A percentile compares a stretch with the other conserved stretches of the same genome.
Conservation (phyloP, 2,113 vertebrate genomes). For the Dipodomys merriami region DNA sequence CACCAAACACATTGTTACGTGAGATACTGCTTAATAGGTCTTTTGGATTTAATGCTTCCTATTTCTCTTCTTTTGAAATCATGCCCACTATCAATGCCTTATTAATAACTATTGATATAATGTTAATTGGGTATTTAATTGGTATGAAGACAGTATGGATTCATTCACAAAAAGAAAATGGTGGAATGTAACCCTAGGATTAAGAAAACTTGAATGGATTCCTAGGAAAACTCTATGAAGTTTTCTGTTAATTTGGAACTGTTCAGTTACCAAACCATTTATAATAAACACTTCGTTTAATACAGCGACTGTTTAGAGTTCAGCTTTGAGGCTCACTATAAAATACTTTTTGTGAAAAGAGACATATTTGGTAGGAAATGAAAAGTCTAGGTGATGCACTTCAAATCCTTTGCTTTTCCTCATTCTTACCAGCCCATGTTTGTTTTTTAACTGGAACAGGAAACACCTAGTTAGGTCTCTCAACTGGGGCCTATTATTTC, state of each 20-base stretch:
- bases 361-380: not conserved
- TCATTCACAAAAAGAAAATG: slow-evolving; percentile 1
- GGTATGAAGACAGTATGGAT: not conserved
- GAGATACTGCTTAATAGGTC: not conserved
- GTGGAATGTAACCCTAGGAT: slow-evolving; percentile 48
- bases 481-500: not conserved
- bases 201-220: slow-evolving; percentile 60
- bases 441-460: not conserved
- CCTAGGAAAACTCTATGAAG: slow-evolving; percentile 49
- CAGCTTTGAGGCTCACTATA: not conserved
- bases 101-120: not conserved
- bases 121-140: not conserved
- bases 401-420: not conserved
- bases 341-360: slow-evolving; percentile 45
- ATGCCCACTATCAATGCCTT: not conserved
- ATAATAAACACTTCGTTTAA: slow-evolving; percentile 29
- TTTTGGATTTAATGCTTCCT: not conserved
- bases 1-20: not conserved
- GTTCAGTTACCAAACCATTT: slow-evolving; percentile 17
- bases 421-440: not conserved
- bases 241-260: slow-evolving; percentile 50
- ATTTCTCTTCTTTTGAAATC: not conserved
- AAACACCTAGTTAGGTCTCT: not conserved
- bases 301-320: not conserved
- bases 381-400: not conserved